Base-by-base conservation (phyloP, 35 echinoderm and acorn worm species). In the Anneissia japonica region DNA sequence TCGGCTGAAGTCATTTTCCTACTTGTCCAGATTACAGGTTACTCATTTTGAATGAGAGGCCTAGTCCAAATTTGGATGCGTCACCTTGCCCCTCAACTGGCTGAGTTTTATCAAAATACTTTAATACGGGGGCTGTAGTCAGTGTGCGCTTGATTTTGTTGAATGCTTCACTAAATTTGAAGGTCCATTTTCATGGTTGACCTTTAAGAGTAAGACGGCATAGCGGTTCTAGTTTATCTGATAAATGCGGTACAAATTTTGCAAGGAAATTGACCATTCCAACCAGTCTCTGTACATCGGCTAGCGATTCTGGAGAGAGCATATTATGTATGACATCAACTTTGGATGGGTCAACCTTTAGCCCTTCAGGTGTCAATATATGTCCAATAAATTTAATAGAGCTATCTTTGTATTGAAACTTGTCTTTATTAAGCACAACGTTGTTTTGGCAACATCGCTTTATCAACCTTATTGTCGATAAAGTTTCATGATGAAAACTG, bases 81-180 rank as follows among this genome's bases (percentile, higher is more conserved):
- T 95, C 93, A 23, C 93, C 93, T 82, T 96, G 86, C 16, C 93
- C 90, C 76, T 96, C 93, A 72, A 83, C 77, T 56, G 36, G 37
- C 6, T 21, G 11, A 34, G 38, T 39, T 12, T 26, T 30, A 74
- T 91, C 64, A 82, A 82, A 88, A 77, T 95, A 95, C 31, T 85
- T 91, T 21, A 91, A 41, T 0, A 91, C 80, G 74, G 93, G 93
- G 29, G 93, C 76, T 33, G 41, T 30, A 28, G 35, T 72, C 10
- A 91, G 75, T 0, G n/a, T 0, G 29, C 82, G 39, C 33, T 95
- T 95, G 26, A 91, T 84, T 19, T 56, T 39, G 34, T 74, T 31
- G 21, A 85, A 91, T 11, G 89, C 89, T 34, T 84, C 33, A 9
- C 84, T 21, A 29, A 87, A 84, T 80, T 94, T 74, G 11, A 40